Percentiles rank a stretch among this genome's conserved stretches.
phyloP scores from a whole-genome alignment of 92 coral and sea anemone genomes.

The Ricordea florida region DNA sequence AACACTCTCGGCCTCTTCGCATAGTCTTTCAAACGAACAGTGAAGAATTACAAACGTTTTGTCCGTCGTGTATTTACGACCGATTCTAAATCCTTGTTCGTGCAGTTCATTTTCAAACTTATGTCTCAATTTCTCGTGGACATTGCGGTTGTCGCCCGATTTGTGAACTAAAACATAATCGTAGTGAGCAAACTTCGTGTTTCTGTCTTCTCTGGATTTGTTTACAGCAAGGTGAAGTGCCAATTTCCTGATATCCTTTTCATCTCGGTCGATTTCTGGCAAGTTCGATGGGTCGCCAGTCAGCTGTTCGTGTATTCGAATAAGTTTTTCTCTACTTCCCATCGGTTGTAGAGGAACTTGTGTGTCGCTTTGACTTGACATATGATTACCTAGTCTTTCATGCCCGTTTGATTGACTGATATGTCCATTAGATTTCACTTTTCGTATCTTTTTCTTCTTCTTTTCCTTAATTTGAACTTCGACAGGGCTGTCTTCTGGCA shows the following conservation, averaged over 20 bases:
- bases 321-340: constrained; percentile 43
- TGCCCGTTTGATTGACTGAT: background rate
- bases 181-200: constrained; percentile 59
- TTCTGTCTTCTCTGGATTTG: constrained; percentile 21
- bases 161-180: constrained; percentile 86
- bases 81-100: constrained; percentile 78
- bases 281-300: no score
- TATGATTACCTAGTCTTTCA: no score
- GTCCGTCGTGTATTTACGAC: constrained; percentile 71
- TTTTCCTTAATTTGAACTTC: constrained; percentile 20
- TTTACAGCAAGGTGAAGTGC: constrained; percentile 81
- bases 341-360: constrained; percentile 19
- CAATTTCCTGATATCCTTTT: constrained; percentile 79
- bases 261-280: constrained; percentile 6
- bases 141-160: constrained; percentile 65
- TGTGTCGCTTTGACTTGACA: constrained; percentile 15
- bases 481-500: no score
- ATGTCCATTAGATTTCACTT: constrained; percentile 4
- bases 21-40: constrained; percentile 92
- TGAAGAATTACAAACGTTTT: constrained; percentile 82
- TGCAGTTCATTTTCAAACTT: constrained; percentile 69
- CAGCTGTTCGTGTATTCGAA: constrained; percentile 36
- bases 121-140: constrained; percentile 71
- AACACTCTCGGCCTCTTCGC: constrained; percentile 93
- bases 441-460: constrained; percentile 49